Evolutionary conservation across 2,797 vertebrate genomes (phyloP), one percentile per base, ranked within the genome.

Genomic region (Darevskia nairensis): DNA sequence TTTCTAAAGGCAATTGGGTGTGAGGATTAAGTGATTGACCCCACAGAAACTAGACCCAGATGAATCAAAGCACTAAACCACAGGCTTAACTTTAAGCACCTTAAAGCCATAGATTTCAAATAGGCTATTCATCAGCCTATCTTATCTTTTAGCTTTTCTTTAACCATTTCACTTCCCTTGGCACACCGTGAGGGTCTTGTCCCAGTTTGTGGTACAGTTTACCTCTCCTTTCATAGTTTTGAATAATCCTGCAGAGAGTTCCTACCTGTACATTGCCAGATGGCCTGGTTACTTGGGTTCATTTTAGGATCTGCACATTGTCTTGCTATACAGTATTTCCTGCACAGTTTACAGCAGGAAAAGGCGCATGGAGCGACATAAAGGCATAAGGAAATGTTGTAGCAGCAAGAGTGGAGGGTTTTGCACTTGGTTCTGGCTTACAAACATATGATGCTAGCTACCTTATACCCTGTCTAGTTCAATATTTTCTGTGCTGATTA

Each of bases 51-150:
- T 64, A 66, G 39, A 89, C 66, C 71, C 69, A 66, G 79, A 46
- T 75, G 79, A 76, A 87, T 66, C 79, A 87, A 87, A 80, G 78
- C 35, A 21, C 46, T 87, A 81, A 87, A 82, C 55, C 55, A 32
- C 55, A 39, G 17, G 55, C 59, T 82, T 76, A 76, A 76, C 80
- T 76, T 88, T 82, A 82, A 88, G 80, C 80, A 71, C 66, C 72
- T 71, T 86, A 86, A 86, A 78, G 66, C 44, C 76, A 86, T 39
- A 80, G 77, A 80, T 79, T 71, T 88, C 44, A 78, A 77, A 69
- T 29, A 83, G 44, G 55, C 81, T 77, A 66, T 69, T 68, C 80
- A 59, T 68, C 44, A 46, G 75, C 61, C 46, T 86, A 77, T 32
- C 32, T 78, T 79, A 86, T 75, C 61, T 86, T 78, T 79, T 39